phyloP scores from a whole-genome alignment of 2,797 vertebrate genomes.

The Danio kyathit region DNA sequence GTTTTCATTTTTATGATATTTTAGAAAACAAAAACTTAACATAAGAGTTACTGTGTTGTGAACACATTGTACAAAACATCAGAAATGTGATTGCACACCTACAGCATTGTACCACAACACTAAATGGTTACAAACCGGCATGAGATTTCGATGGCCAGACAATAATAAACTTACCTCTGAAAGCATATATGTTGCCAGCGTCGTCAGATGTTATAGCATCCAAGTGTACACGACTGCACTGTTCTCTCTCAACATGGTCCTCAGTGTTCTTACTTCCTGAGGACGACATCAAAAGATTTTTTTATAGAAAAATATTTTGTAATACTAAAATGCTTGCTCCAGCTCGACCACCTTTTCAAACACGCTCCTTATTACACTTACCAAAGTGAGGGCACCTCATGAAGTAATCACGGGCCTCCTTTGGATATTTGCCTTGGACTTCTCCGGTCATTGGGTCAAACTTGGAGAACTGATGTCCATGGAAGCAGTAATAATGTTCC shows the following conservation, averaged over 20 bases:
- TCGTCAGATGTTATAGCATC: constrained; percentile 81
- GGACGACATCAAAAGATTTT: not conserved
- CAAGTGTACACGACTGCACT: constrained; percentile 77
- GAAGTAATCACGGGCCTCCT: constrained; percentile 84
- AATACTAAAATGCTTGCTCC: not conserved
- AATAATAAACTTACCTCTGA: constrained; percentile 78
- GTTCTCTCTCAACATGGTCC: constrained; percentile 72
- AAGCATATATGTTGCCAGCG: constrained; percentile 77
- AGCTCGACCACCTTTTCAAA: not conserved
- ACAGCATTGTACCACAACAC: too few species aligned
- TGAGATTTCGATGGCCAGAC: not conserved
- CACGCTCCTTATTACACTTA: constrained; percentile 65
- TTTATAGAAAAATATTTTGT: not conserved
- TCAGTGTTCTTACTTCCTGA: constrained; percentile 61
- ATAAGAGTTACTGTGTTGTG: too few species aligned
- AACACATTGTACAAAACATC: too few species aligned
- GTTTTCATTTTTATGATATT: too few species aligned
- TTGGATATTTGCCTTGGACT: constrained; percentile 78
- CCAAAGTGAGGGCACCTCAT: constrained; percentile 83
- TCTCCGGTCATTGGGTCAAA: constrained; percentile 83
- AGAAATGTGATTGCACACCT: too few species aligned
- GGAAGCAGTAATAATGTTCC: constrained; percentile 86
- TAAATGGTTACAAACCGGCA: too few species aligned
- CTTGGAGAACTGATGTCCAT: constrained; percentile 81
- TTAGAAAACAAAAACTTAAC: too few species aligned